A percentile compares a stretch with the other conserved stretches of the same genome.
Evolutionary conservation across 2,797 vertebrate species (phyloP).

Genomic region (Lepilemur septentrionalis): DNA sequence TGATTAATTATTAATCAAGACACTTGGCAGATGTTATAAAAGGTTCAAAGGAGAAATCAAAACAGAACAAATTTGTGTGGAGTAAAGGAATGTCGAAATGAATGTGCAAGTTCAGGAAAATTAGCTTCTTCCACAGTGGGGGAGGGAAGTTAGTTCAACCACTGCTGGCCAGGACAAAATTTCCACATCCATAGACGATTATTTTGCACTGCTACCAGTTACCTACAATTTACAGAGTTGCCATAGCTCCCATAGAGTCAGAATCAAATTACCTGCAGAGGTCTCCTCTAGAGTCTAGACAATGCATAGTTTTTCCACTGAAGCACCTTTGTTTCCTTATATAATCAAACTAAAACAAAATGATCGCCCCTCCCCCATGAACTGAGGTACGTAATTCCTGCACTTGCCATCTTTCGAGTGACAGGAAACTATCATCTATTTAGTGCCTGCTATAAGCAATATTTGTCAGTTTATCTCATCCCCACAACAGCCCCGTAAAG

Average conservation of each 20-base stretch:
- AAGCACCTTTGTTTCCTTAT: background rate
- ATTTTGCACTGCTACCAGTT: background rate
- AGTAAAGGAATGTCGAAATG: background rate
- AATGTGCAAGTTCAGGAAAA: background rate
- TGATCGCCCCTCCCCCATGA: background rate
- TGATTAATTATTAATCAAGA: background rate
- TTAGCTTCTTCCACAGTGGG: background rate
- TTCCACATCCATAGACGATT: background rate
- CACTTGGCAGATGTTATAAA: background rate
- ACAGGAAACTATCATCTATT: background rate
- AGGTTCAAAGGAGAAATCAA: conserved; percentile 20
- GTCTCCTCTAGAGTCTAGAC: background rate
- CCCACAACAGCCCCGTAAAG: background rate
- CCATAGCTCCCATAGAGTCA: background rate
- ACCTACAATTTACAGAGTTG: background rate
- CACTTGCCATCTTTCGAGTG: background rate
- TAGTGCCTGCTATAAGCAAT: background rate
- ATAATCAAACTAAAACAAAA: background rate
- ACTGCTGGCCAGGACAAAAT: background rate
- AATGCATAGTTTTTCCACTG: background rate
- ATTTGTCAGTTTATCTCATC: background rate
- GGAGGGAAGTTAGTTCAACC: background rate
- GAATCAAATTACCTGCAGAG: background rate
- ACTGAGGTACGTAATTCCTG: background rate
- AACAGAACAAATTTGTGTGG: background rate